Evolutionary conservation across 1,140 invertebrate species (phyloP), one percentile per base, ranked within the genome.

Genomic region (Ceratitis capitata): DNA sequence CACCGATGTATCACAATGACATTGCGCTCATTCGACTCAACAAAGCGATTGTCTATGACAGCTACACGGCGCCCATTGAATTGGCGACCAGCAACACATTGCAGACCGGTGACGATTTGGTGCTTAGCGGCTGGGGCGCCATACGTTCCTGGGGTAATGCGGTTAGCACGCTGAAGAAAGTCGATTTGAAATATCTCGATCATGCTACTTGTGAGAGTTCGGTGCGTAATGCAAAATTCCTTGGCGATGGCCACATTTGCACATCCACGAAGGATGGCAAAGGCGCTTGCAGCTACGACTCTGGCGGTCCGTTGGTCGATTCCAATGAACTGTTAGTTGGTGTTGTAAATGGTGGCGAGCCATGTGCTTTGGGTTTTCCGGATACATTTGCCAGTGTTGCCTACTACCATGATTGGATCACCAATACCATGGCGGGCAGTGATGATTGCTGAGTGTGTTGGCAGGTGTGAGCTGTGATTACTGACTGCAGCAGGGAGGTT

Each of bases 111-210:
- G 89, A 89, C 23, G 90, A 91, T 2, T 90, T 93, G 2, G 87
- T 89, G 1, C 88, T 94, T 2, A 93, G 93, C 0, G 94, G 94
- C 2, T 94, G 94, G 94, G 94, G 94, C 64, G 93, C 92, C 83
- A 82, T 64, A 45, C 88, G 87, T 39, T 85, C 88, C 61, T 91
- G 90, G 90, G 90, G 90, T 0, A 88, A 89, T 47, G 88, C 88
- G 58, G 85, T 85, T 16, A 87, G 90, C 23, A 86, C 88, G 23
- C 64, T 92, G 84, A 91, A 92, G 83, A 88, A 86, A 74, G 88
- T 92, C 47, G 86, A 89, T 0, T 86, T 92, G 45, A 84, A 83
- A 6, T 88, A 85, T 32, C 78, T 92, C 35, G 83, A 78, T 2
- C 88, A 87, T 51, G 42, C 56, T 2, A 87, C 39, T 19, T 92